A percentile compares a stretch with the other conserved stretches of the same genome.
Evolutionary conservation across 1,140 invertebrate species (phyloP).

Genomic region (Pachypeltis micranthus): DNA sequence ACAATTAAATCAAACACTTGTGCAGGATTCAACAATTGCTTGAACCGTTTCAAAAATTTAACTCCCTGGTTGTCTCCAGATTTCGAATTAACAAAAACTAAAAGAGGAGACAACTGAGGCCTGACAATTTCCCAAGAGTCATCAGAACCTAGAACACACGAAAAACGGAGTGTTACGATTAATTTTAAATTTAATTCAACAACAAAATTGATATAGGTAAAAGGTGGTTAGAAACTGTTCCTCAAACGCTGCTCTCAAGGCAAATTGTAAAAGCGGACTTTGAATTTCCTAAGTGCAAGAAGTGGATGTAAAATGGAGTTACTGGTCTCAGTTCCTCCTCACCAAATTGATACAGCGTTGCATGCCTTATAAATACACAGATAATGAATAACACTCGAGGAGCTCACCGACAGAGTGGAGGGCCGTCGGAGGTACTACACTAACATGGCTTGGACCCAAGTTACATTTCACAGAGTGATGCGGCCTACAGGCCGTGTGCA

Average conservation of each 20-base stretch:
- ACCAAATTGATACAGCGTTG: too few relatives aligned
- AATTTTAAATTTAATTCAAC: too few relatives aligned
- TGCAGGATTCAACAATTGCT: conserved; percentile 89
- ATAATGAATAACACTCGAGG: too few relatives aligned
- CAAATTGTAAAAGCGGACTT: too few relatives aligned
- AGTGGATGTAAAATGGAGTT: too few relatives aligned
- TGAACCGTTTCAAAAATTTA: conserved; percentile 90
- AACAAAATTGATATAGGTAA: too few relatives aligned
- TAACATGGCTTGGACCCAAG: conserved; percentile 74
- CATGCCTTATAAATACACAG: too few relatives aligned
- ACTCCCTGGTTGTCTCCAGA: conserved; percentile 95
- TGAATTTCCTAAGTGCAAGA: too few relatives aligned
- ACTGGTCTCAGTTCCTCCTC: too few relatives aligned
- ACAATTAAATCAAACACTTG: conserved; percentile 94
- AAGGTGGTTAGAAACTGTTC: too few relatives aligned
- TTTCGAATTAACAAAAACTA: conserved; percentile 95
- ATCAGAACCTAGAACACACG: conserved; percentile 50
- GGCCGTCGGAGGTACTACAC: conserved; percentile 83
- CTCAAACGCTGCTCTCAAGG: too few relatives aligned
- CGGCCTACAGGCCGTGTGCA: conserved; percentile 78
- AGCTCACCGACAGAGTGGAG: conserved; percentile 75
- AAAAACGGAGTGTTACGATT: too few relatives aligned
- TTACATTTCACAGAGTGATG: conserved; percentile 60
- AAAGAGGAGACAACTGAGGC: conserved; percentile 67
- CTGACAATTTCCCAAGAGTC: conserved; percentile 82